Conservation (phyloP, 53 echinoderm and acorn worm genomes). For the Mesocentrotus franciscanus region DNA sequence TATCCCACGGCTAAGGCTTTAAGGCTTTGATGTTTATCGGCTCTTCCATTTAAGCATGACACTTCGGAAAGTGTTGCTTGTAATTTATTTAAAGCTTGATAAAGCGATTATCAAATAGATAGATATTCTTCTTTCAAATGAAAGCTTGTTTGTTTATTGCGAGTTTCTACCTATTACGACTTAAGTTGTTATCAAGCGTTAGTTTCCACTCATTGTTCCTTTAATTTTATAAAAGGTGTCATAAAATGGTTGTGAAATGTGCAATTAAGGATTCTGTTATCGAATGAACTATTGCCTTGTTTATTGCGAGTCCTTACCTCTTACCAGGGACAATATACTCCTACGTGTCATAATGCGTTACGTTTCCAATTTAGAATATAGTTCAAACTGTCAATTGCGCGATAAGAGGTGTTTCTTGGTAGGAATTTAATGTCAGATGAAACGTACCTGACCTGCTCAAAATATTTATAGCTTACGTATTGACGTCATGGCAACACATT, state of each 20-base stretch:
- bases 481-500: not conserved
- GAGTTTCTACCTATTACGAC: not conserved
- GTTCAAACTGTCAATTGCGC: not conserved
- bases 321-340: too few species aligned
- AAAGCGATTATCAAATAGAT: not conserved
- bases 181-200: too few species aligned
- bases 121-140: not conserved
- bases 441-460: not conserved
- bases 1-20: not conserved
- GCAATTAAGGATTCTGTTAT: too few species aligned
- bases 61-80: not conserved
- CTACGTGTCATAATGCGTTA: not conserved
- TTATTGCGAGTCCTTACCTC: too few species aligned
- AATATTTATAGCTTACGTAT: not conserved
- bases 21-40: not conserved
- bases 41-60: not conserved
- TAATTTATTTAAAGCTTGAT: not conserved
- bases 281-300: too few species aligned
- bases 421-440: not conserved
- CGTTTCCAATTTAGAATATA: not conserved
- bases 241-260: not conserved
- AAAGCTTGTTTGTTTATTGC: not conserved
- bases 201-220: too few species aligned
- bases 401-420: not conserved
- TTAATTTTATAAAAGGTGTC: too few species aligned